phyloP scores from a whole-genome alignment of 2,113 vertebrate species.

The Anoplopoma fimbria region DNA sequence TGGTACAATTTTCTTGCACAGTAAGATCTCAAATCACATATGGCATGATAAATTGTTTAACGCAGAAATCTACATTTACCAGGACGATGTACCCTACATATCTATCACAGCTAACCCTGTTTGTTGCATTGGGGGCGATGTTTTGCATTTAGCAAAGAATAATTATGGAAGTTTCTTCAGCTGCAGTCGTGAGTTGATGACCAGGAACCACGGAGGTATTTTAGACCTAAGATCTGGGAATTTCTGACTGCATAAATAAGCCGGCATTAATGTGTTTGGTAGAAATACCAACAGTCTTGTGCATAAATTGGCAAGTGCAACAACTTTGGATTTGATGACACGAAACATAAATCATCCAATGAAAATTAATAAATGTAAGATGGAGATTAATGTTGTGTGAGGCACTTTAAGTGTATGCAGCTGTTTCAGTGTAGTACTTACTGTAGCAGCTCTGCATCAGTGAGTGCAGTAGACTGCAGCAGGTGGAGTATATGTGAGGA shows the following conservation, averaged over 20 bases:
- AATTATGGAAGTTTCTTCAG: not conserved
- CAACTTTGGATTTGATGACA: not conserved
- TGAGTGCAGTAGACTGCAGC: constrained; percentile 83
- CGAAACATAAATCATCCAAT: not conserved
- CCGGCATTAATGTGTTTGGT: not conserved
- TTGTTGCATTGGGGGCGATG: too few species aligned
- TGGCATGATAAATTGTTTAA: not conserved
- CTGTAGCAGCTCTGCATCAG: constrained; percentile 91
- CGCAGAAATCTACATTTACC: not conserved
- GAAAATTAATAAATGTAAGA: not conserved
- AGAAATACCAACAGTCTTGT: not conserved
- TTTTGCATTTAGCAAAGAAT: too few species aligned
- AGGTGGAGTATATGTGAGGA: constrained; percentile 89
- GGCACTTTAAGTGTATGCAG: not conserved
- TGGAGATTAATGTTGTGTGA: not conserved
- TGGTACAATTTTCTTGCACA: not conserved
- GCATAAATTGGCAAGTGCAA: not conserved
- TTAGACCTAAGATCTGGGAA: too few species aligned
- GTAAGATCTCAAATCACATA: not conserved
- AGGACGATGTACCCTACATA: not conserved
- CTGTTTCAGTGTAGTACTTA: constrained; percentile 77
- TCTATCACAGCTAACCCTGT: too few species aligned
- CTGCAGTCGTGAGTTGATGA: not conserved
- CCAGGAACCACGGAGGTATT: constrained; percentile 2
- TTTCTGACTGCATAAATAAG: not conserved